These are phyloP conservation scores for Tetraodon nigroviridis DNA, from an alignment of 2,113 vertebrate species.

Conservation along the genomic window DNA sequence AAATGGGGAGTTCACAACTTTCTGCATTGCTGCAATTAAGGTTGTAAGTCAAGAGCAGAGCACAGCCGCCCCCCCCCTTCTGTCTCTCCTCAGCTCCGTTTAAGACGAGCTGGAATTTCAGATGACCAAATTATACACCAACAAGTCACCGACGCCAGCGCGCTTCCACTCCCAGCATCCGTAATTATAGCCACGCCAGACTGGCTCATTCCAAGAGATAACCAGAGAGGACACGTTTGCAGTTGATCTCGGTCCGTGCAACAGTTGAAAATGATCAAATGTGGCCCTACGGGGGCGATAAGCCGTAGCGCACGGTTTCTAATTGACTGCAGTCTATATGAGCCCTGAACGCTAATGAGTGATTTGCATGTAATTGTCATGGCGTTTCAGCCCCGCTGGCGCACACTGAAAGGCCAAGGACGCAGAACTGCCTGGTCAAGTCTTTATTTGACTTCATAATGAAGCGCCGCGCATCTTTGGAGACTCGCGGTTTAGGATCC, in stretches of 20 bases:
- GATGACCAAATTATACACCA: conserved; percentile 37
- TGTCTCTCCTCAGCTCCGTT: conserved; percentile 4
- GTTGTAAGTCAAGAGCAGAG: no score
- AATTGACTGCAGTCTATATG: conserved; percentile 43
- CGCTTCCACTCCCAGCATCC: conserved; percentile 3
- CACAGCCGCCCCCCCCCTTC: conserved; percentile 11
- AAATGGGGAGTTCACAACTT: background rate
- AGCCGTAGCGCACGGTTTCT: conserved; percentile 20
- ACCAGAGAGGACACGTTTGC: background rate
- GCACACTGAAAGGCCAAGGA: conserved; percentile 35
- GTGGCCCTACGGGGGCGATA: conserved; percentile 30
- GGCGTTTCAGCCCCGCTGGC: conserved; percentile 30
- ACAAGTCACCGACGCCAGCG: conserved; percentile 31
- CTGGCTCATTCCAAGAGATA: background rate
- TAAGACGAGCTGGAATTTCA: conserved; percentile 50
- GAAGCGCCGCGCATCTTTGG: conserved; percentile 7
- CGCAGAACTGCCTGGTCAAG: conserved; percentile 16
- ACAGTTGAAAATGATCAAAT: conserved; percentile 24
- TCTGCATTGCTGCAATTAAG: no score
- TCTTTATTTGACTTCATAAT: conserved; percentile 27
- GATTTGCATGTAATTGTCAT: conserved; percentile 32
- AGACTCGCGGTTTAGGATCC: conserved; percentile 7
- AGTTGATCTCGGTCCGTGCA: conserved; percentile 2
- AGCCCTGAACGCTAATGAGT: conserved; percentile 19
- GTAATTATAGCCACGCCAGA: conserved; percentile 13